A percentile compares a stretch with the other conserved stretches of the same genome.
phyloP scores from a whole-genome alignment of 1,140 invertebrate genomes.

The Lysiphlebus fabarum region DNA sequence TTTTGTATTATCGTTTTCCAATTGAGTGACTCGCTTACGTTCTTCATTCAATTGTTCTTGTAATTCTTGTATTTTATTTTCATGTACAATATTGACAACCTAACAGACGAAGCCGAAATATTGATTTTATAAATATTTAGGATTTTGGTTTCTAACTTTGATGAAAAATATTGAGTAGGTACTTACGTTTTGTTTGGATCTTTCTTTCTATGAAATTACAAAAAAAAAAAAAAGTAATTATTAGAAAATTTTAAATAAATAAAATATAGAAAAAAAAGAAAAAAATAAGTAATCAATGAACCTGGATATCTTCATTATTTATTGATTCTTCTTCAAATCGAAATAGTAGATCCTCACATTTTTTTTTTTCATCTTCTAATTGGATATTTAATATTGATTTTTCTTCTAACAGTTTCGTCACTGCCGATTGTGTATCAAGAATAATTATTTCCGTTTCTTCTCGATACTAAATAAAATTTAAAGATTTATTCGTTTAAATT shows the following conservation, averaged over 20 bases:
- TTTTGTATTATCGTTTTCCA: conserved; percentile 56
- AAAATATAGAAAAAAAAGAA: background rate
- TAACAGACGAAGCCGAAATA: conserved; percentile 21
- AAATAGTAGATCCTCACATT: conserved; percentile 89
- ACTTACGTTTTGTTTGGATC: conserved; percentile 53
- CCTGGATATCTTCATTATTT: conserved; percentile 75
- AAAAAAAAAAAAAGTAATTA: conserved; percentile 48
- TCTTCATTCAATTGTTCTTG: conserved; percentile 55
- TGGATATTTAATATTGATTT: conserved; percentile 64
- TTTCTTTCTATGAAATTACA: conserved; percentile 51
- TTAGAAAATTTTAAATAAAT: conserved; percentile 13
- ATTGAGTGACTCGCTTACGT: conserved; percentile 49
- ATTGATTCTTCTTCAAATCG: conserved; percentile 86
- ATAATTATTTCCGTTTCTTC: conserved; percentile 58
- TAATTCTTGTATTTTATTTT: conserved; percentile 58
- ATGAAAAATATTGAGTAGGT: conserved; percentile 36
- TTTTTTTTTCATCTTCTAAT: conserved; percentile 81
- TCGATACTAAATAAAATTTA: conserved; percentile 48
- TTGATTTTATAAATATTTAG: background rate
- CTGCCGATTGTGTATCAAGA: conserved; percentile 42
- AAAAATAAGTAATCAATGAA: background rate
- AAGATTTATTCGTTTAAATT: background rate
- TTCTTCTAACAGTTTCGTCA: conserved; percentile 63
- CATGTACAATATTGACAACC: conserved; percentile 53
- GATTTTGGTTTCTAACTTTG: conserved; percentile 3